These are phyloP conservation scores for Naso thynnoides DNA, from an alignment of 2,797 vertebrate genomes.

Conservation along the genomic window DNA sequence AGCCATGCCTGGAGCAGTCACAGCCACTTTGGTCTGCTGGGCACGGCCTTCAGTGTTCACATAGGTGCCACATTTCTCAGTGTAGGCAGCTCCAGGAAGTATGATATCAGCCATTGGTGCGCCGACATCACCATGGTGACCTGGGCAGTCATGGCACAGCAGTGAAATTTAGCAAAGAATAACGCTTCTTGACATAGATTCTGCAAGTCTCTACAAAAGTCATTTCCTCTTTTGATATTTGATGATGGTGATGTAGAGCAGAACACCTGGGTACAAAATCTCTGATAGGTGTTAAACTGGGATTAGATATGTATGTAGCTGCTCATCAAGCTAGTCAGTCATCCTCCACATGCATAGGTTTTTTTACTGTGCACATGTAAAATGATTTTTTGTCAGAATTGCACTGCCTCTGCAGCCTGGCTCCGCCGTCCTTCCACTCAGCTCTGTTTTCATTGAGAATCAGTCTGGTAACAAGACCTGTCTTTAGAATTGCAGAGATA, in stretches of 20 bases:
- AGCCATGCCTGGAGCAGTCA: constrained; percentile 90
- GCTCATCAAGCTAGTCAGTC: background rate
- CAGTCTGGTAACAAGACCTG: too few species aligned
- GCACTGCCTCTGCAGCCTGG: too few species aligned
- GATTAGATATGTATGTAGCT: background rate
- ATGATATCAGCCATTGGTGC: constrained; percentile 92
- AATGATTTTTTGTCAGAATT: background rate
- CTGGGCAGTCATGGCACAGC: constrained; percentile 64
- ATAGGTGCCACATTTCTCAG: constrained; percentile 92
- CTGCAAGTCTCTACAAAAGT: background rate
- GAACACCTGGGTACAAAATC: background rate
- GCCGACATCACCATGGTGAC: constrained; percentile 93
- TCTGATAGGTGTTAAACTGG: background rate
- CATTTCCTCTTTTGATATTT: background rate
- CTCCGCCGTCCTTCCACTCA: too few species aligned
- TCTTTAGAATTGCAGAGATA: too few species aligned
- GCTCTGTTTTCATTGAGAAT: too few species aligned
- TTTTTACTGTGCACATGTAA: constrained; percentile 9
- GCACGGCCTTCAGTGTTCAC: constrained; percentile 93
- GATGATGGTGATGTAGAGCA: background rate
- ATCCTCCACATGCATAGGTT: background rate
- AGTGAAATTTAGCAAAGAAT: constrained; percentile 16
- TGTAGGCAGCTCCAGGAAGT: constrained; percentile 93
- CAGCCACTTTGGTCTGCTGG: constrained; percentile 90
- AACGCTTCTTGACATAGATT: background rate